Conservation (phyloP, 2,888 invertebrate species). For the Xestia rhomboidea region DNA sequence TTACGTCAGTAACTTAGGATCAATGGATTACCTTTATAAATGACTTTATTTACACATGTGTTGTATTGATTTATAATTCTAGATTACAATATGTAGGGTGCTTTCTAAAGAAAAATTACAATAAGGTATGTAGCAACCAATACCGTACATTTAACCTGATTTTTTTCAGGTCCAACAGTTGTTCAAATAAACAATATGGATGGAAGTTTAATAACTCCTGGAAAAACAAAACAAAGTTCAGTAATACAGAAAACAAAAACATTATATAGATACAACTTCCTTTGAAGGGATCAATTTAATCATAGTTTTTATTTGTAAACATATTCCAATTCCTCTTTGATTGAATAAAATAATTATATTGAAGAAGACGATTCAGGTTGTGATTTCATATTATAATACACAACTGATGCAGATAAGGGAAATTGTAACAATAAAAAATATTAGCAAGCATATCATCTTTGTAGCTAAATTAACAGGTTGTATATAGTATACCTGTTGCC, state of each 20-base stretch:
- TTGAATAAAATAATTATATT: constrained; percentile 58
- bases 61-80: constrained; percentile 22
- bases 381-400: constrained; percentile 72
- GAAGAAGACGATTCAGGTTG: constrained; percentile 71
- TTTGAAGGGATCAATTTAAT: constrained; percentile 87
- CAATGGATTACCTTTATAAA: constrained; percentile 31
- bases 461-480: constrained; percentile 70
- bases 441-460: constrained; percentile 77
- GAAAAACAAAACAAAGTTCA: constrained; percentile 64
- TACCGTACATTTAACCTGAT: constrained; percentile 37
- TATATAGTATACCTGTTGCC: constrained; percentile 65
- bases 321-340: constrained; percentile 59
- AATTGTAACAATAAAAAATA: constrained; percentile 65
- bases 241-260: constrained; percentile 64
- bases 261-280: constrained; percentile 75
- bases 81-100: background rate
- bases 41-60: constrained; percentile 44
- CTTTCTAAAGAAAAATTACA: constrained; percentile 14
- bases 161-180: constrained; percentile 62
- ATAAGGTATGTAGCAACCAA: constrained; percentile 26
- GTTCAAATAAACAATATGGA: constrained; percentile 67
- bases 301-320: constrained; percentile 78
- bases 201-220: constrained; percentile 52
- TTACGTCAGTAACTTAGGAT: constrained; percentile 24
- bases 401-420: constrained; percentile 61